A percentile compares a stretch with the other conserved stretches of the same genome.
phyloP scores from a whole-genome alignment of 2,888 invertebrate species.

The Alloplasta piceator region DNA sequence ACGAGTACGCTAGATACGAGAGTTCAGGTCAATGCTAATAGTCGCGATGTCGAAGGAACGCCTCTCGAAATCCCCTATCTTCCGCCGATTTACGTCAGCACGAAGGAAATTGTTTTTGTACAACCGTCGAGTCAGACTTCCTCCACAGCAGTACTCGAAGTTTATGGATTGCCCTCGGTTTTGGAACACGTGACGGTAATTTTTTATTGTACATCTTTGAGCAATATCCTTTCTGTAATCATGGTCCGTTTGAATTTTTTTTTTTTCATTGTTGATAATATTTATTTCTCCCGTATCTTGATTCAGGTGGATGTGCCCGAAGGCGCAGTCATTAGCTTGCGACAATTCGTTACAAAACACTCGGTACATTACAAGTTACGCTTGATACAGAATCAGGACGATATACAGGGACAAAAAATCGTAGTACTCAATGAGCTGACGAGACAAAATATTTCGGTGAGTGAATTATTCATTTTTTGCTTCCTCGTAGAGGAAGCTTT shows the following conservation, averaged over 20 bases:
- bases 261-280: slow-evolving; percentile 7
- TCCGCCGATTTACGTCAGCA: slow-evolving; percentile 81
- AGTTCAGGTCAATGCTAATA: slow-evolving; percentile 79
- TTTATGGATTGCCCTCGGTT: slow-evolving; percentile 85
- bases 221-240: neutral
- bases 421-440: slow-evolving; percentile 79
- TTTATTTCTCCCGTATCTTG: neutral
- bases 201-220: slow-evolving; percentile 52
- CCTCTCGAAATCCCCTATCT: slow-evolving; percentile 80
- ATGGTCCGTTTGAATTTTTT: neutral
- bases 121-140: slow-evolving; percentile 70
- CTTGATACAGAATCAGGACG: slow-evolving; percentile 77
- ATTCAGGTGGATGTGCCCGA: slow-evolving; percentile 78
- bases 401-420: slow-evolving; percentile 80
- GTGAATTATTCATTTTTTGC: slow-evolving; percentile 62
- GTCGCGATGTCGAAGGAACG: slow-evolving; percentile 78
- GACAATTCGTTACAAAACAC: slow-evolving; percentile 73
- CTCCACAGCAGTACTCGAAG: slow-evolving; percentile 76
- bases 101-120: slow-evolving; percentile 80
- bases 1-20: slow-evolving; percentile 79
- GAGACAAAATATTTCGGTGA: slow-evolving; percentile 80
- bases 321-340: slow-evolving; percentile 76
- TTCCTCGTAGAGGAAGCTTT: no score
- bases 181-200: slow-evolving; percentile 85
- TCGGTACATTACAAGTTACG: slow-evolving; percentile 77